Evolutionary conservation across 2,888 invertebrate genomes (phyloP).

Genomic region (Sphinx pinastri): DNA sequence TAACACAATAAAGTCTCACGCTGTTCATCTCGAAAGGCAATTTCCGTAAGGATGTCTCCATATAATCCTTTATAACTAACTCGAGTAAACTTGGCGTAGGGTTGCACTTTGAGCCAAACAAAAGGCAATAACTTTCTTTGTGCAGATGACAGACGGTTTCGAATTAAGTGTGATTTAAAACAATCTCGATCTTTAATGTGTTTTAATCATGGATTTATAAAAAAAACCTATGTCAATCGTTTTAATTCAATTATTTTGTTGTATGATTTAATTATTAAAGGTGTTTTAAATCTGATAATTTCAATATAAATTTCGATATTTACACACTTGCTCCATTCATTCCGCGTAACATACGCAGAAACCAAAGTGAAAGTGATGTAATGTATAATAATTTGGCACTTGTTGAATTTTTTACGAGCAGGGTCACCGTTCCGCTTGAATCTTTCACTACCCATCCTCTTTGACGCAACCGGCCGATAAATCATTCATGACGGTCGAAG

Average conservation of each 20-base stretch:
- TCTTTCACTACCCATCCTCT: slow-evolving; percentile 53
- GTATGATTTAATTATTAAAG: too few relatives aligned
- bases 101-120: slow-evolving; percentile 31
- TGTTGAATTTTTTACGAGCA: slow-evolving; percentile 46
- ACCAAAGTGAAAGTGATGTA: slow-evolving; percentile 30
- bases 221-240: too few relatives aligned
- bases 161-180: slow-evolving; percentile 27
- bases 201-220: too few relatives aligned
- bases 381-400: slow-evolving; percentile 42
- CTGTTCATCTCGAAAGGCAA: slow-evolving; percentile 38
- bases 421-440: slow-evolving; percentile 45
- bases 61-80: slow-evolving; percentile 45
- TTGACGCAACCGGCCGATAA: slow-evolving; percentile 52
- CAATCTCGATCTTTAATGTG: background rate
- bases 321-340: too few relatives aligned
- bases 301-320: too few relatives aligned
- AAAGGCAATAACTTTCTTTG: slow-evolving; percentile 32
- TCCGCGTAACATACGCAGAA: too few relatives aligned
- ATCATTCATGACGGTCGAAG: slow-evolving; percentile 58
- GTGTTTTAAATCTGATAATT: too few relatives aligned
- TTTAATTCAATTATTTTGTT: too few relatives aligned
- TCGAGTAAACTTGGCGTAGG: slow-evolving; percentile 32
- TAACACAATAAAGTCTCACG: slow-evolving; percentile 27
- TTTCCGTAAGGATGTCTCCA: slow-evolving; percentile 39
- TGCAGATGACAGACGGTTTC: slow-evolving; percentile 9